Conservation (phyloP, 2,113 vertebrate species). For the Axis porcinus region DNA sequence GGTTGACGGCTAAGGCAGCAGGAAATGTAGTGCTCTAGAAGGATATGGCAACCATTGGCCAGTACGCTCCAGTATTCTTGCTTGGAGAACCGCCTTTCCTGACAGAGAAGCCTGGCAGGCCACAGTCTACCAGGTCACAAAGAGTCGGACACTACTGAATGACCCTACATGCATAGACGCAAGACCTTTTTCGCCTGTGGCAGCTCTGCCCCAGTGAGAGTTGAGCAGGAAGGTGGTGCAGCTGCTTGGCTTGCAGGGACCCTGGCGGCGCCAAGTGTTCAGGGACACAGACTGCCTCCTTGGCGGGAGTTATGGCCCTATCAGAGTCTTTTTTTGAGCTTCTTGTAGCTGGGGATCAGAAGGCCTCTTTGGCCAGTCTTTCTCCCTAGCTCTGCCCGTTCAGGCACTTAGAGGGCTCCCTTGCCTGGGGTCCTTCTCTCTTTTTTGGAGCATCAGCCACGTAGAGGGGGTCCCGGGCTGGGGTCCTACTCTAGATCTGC, state of each 20-base stretch:
- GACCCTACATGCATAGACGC: neutral
- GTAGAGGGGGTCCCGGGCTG: neutral
- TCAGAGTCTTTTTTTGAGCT: neutral
- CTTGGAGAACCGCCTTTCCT: neutral
- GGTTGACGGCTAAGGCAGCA: neutral
- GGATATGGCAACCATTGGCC: too few species aligned
- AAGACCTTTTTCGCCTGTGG: neutral
- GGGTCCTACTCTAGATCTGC: neutral
- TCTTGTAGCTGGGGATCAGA: neutral
- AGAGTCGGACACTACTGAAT: fast-evolving
- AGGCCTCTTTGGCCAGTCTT: neutral
- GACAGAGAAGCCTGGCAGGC: neutral
- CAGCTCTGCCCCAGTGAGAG: neutral
- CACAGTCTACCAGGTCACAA: neutral
- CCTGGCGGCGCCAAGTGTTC: neutral
- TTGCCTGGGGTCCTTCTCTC: neutral
- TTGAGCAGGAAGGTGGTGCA: neutral
- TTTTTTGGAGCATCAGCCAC: neutral
- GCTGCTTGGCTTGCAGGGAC: neutral
- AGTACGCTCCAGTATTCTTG: neutral
- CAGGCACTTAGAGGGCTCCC: neutral
- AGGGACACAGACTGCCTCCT: neutral
- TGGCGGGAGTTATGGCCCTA: neutral
- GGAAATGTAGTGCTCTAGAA: neutral
- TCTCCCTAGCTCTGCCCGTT: neutral